A percentile compares a stretch with the other conserved stretches of the same genome.
Conservation (phyloP, 1,140 invertebrate genomes). For the Zaprionus nigranus region DNA sequence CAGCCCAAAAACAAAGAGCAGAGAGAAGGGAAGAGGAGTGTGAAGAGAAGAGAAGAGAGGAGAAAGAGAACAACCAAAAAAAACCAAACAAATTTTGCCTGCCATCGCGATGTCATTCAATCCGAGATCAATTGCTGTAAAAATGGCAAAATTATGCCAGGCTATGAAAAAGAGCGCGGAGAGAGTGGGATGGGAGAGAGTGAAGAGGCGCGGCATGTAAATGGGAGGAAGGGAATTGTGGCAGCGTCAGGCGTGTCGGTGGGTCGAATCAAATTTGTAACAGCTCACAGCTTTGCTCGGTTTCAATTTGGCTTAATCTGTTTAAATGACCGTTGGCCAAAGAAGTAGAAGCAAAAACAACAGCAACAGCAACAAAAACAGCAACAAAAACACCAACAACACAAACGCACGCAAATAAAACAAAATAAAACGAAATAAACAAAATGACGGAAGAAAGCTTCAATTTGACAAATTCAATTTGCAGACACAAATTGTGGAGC, state of each 20-base stretch:
- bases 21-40: neutral
- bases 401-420: conserved; percentile 15
- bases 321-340: conserved; percentile 55
- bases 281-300: conserved; percentile 49
- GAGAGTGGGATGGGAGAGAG: neutral
- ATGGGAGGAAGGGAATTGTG: neutral
- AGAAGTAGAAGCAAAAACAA: conserved; percentile 13
- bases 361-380: conserved; percentile 12
- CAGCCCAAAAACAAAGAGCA: conserved; percentile 24
- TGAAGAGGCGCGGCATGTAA: neutral
- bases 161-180: conserved; percentile 1
- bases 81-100: conserved; percentile 22
- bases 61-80: conserved; percentile 39
- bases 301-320: conserved; percentile 76
- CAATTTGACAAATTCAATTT: conserved; percentile 77
- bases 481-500: conserved; percentile 47
- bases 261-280: conserved; percentile 45
- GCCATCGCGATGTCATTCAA: conserved; percentile 64
- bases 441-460: conserved; percentile 52
- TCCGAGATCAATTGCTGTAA: conserved; percentile 81
- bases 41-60: conserved; percentile 8
- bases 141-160: conserved; percentile 77
- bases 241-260: conserved; percentile 5
- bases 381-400: conserved; percentile 18
- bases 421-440: conserved; percentile 24